Evolutionary conservation across 2,113 vertebrate genomes (phyloP), one percentile per base, ranked within the genome.

Genomic region (Tenebrosternarchus preto): DNA sequence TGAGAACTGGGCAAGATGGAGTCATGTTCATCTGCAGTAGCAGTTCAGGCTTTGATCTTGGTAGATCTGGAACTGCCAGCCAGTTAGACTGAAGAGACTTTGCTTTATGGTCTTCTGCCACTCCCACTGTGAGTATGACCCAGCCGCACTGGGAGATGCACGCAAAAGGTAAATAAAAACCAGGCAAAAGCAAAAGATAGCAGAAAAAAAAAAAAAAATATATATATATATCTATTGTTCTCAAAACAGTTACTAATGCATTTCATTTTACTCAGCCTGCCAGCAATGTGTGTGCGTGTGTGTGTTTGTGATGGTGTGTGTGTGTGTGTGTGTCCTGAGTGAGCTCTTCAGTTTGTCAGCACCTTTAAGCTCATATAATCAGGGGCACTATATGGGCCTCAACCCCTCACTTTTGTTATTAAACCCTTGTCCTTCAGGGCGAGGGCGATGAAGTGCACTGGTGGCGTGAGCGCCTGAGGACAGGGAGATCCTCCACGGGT

Each of bases 1-100:
- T 93, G 92, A 92, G 90, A 92, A 93, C 89, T 74, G 90, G 89
- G 87, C 88, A 90, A 91, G 90, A 92, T 92, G 92, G 92, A 93
- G 92, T 92, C 91, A 88, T 89, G 90, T 92, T 90, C 83, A 88
- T 71, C 88, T 88, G 88, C 90, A 87, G 87, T 83, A 91, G 89
- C 75, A 33, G 78, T 56, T 78, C 81, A 53, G 82, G 31, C 91
- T 92, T 90, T 88, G 89, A 91, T 90, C 85, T 20, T 46, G 86
- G 84, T 87, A 90, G 89, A 90, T 80, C 63, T 82, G 85, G 86
- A 87, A 87, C 86, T 82, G 87, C 89, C 88, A 88, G 87, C 87
- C 82, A 68, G 72, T 79, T 74, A 78, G 78, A 86, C 59, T 78
- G 57, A 78, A 73, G 79, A 17, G 22, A 60, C 66, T 78, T 77